Evolutionary conservation across 2,113 vertebrate species (phyloP), one percentile per base, ranked within the genome.

Genomic region (Ardeotis arabs): DNA sequence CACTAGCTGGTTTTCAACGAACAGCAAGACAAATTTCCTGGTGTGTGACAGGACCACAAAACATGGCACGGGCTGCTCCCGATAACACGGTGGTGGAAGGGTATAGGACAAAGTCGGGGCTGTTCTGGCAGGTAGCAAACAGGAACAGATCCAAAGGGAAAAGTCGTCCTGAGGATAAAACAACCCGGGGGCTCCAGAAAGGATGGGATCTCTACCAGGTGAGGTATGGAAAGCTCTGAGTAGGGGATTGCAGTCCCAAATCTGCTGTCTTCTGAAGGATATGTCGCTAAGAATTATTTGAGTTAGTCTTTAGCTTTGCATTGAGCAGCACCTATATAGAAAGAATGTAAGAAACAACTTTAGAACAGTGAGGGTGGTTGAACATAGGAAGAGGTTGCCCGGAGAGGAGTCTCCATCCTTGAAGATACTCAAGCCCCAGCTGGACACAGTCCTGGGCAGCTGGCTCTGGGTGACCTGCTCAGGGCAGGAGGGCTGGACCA

Each of bases 1-100:
- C 31, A 7, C 7, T 19, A 23, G 33, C n/a, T 72, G 33, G 6
- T 83, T 88, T 49, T 37, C 85, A 66, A 17, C 27, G 37, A 47
- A 2, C 19, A 55, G 67, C 64, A 44, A 8, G 35, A 12, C 25
- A 70, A 70, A 33, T 12, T 70, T 47, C 29, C 33, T 39, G 50
- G 17, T 45, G 23, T 12, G 21, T 24, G 89, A 63, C 50, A 74
- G 66, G n/a, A 33, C 12, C 66, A 25, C 47, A 10, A 10, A 33
- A 2, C 10, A 20, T 55, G 74, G 56, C 84, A 83, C 0, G 0
- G 47, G n/a, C 56, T 69, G 50, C 41, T 67, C 50, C 5, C 1
- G 66, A 28, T 17, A 37, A 64, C 0, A 0, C 0, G 0, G 63
- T 3, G 2, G 28, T 14, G 47, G 29, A 75, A 69, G 47, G 56